phyloP scores from a whole-genome alignment of 2,888 invertebrate genomes.

The Mythimna vitellina region DNA sequence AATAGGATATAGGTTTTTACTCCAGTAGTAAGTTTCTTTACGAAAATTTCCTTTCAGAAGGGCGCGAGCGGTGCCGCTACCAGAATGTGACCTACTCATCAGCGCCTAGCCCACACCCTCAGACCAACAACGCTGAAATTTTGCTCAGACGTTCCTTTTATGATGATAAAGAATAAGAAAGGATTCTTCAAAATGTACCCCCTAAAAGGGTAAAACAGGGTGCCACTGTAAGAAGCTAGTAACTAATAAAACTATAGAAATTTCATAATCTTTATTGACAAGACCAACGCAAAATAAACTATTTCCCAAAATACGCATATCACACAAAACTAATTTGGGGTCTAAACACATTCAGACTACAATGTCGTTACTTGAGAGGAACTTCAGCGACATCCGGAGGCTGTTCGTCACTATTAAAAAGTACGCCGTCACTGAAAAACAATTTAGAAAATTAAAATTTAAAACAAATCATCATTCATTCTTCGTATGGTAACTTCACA shows the following conservation, averaged over 20 bases:
- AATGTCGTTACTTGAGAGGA: slow-evolving; percentile 65
- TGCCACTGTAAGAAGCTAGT: no score
- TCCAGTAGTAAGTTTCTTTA: no score
- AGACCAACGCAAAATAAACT: background rate
- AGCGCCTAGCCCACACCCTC: no score
- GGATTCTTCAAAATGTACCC: no score
- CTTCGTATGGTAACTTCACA: background rate
- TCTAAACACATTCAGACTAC: slow-evolving; percentile 40
- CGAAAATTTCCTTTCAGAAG: no score
- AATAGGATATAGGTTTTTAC: no score
- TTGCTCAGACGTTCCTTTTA: no score
- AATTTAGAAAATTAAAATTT: background rate
- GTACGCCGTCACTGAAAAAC: slow-evolving; percentile 78
- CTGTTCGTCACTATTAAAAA: slow-evolving; percentile 82
- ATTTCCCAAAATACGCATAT: background rate
- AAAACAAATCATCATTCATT: background rate
- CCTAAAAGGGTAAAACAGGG: no score
- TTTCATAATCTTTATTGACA: slow-evolving; percentile 34
- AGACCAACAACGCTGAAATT: no score
- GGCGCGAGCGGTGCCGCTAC: no score
- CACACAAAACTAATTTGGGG: slow-evolving; percentile 27
- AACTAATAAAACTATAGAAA: background rate
- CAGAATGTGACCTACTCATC: no score
- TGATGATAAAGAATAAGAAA: no score
- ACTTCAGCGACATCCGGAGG: slow-evolving; percentile 76